Conservation (phyloP, 2,888 invertebrate species). For the Luperina testacea region DNA sequence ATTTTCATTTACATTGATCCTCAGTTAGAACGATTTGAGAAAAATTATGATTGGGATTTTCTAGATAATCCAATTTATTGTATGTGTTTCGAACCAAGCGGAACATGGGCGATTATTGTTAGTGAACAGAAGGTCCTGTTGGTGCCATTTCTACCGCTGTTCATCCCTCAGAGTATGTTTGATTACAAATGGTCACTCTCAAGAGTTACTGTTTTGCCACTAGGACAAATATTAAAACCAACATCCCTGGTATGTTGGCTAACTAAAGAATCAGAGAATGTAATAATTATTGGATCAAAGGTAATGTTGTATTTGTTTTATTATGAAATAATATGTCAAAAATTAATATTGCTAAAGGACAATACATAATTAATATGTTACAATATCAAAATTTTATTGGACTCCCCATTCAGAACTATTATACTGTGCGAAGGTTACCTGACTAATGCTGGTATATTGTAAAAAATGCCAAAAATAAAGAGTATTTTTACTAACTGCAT, state of each 20-base stretch:
- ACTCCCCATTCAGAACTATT: not conserved
- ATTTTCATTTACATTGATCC: constrained; percentile 83
- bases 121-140: constrained; percentile 88
- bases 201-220: constrained; percentile 86
- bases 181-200: constrained; percentile 87
- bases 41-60: constrained; percentile 87
- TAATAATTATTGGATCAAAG: constrained; percentile 93
- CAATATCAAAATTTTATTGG: not conserved
- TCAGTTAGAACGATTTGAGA: constrained; percentile 81
- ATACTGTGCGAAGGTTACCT: not conserved
- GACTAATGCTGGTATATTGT: not conserved
- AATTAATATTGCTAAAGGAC: not conserved
- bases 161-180: constrained; percentile 84
- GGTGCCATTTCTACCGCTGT: constrained; percentile 87
- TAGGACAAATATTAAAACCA: constrained; percentile 86
- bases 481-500: not conserved
- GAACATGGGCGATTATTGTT: constrained; percentile 93
- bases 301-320: constrained; percentile 67
- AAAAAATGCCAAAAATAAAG: not conserved
- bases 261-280: constrained; percentile 92
- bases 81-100: constrained; percentile 95
- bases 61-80: constrained; percentile 90
- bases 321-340: not conserved
- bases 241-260: constrained; percentile 94
- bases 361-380: not conserved